phyloP scores from a whole-genome alignment of 2,797 vertebrate genomes.

The Potorous gilbertii region DNA sequence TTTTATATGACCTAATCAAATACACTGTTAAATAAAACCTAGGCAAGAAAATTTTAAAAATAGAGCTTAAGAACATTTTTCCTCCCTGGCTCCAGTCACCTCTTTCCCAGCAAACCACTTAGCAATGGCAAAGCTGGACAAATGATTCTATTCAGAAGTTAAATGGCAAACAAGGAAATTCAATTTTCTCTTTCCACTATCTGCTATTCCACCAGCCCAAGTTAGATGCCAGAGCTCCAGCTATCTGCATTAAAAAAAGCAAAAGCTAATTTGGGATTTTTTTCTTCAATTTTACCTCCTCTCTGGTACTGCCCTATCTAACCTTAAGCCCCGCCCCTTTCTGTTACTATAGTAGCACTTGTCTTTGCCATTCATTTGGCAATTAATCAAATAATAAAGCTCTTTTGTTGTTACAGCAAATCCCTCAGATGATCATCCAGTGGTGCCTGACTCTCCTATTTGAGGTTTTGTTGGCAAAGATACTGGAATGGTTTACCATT shows the following conservation, averaged over 20 bases:
- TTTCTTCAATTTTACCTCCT: not conserved
- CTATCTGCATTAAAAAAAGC: not conserved
- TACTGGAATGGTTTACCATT: not conserved
- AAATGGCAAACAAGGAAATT: not conserved
- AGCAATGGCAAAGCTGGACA: not conserved
- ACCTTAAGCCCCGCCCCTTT: not conserved
- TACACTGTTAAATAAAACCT: constrained; percentile 1
- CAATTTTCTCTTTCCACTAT: not conserved
- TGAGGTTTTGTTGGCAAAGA: not conserved
- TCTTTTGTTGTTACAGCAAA: not conserved
- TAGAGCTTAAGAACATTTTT: not conserved
- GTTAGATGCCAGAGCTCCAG: not conserved
- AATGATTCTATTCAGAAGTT: not conserved
- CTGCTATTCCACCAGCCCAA: not conserved
- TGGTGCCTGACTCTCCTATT: not conserved
- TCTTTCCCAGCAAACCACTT: constrained; percentile 31
- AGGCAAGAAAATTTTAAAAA: constrained; percentile 16
- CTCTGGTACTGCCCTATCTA: not conserved
- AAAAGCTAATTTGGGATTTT: not conserved
- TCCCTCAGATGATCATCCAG: not conserved
- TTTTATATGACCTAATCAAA: constrained; percentile 36
- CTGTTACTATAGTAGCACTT: not conserved
- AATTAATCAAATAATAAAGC: not conserved
- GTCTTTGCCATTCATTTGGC: not conserved
- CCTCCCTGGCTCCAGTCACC: not conserved